Evolutionary conservation across 2,797 vertebrate species (phyloP), one percentile per base, ranked within the genome.

Genomic region (Chrosomus eos): DNA sequence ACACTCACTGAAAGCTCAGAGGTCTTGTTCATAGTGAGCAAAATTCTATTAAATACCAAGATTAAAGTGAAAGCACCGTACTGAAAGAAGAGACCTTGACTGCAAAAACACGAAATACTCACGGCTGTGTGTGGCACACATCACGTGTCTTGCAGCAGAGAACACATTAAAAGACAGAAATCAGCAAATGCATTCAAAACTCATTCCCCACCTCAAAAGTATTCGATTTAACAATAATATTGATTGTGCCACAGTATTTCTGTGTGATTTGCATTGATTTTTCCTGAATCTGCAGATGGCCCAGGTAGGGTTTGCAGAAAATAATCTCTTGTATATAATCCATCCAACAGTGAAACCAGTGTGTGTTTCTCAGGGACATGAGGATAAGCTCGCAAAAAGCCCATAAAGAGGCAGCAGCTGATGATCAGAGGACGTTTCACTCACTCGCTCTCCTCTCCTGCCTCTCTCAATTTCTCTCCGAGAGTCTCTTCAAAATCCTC

Each of bases 381-480:
- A 26, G 38, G 21, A 83, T 31, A 67, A 72, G 26, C 68, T 45
- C 18, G 7, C 26, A n/a, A 45, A 82, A 82, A 38, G 21, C n/a
- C 5, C 21, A 21, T 38, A n/a, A 36, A 74, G 58, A 26, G 23
- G 45, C 23, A 55, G 62, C 72, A 68, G 36, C 73, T 16, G 62
- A 70, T 21, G 53, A 62, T 18, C 2, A 5, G n/a, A 45, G 28
- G 31, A 70, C 33, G 64, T 45, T 53, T 60, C 72, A 88, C 98
- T 96, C 95, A 99, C 98, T 97, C 96, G 90, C 96, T 97, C 88
- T 98, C 97, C 87, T 96, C 96, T 82, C 92, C 96, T 81, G 89
- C 91, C 72, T 96, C 96, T 88, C 94, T 95, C 92, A 99, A 94
- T 83, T 89, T 96, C 90, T 99, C 96, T n/a, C 98, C 96, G 78